These are phyloP conservation scores for Lasioglossum marginatum DNA, from an alignment of 2,888 invertebrate species.

Conservation along the genomic window DNA sequence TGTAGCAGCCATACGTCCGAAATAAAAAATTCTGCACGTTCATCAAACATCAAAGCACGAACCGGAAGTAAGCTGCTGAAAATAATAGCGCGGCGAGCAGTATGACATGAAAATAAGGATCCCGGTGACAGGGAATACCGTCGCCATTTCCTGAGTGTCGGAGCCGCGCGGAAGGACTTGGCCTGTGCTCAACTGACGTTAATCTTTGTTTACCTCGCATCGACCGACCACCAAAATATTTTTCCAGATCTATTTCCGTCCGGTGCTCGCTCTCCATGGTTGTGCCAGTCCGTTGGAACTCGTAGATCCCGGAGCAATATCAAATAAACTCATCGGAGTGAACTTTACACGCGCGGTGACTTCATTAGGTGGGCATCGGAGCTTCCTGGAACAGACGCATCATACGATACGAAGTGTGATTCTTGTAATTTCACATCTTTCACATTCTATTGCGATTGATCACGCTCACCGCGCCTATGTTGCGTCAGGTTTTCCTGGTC, in stretches of 20 bases:
- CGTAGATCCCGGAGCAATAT: background rate
- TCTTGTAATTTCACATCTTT: conserved; percentile 2
- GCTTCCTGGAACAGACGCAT: conserved; percentile 2
- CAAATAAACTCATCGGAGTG: background rate
- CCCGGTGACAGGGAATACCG: conserved; percentile 67
- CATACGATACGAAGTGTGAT: background rate
- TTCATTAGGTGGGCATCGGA: background rate
- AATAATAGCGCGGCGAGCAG: conserved; percentile 28
- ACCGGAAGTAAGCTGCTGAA: background rate
- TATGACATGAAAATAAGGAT: conserved; percentile 62
- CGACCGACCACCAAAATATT: conserved; percentile 40
- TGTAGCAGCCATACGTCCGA: background rate
- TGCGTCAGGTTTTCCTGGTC: background rate
- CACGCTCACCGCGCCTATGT: background rate
- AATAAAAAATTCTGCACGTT: background rate
- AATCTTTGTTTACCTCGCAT: conserved; percentile 28
- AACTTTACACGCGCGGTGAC: background rate
- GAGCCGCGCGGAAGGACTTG: conserved; percentile 50
- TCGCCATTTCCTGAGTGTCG: conserved; percentile 51
- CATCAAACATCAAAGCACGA: background rate
- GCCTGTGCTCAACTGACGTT: conserved; percentile 59
- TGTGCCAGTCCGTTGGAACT: background rate
- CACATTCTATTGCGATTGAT: conserved; percentile 13
- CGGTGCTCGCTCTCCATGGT: background rate
- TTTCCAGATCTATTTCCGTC: conserved; percentile 35